Evolutionary conservation across 2,797 vertebrate genomes (phyloP).

Genomic region (Moxostoma hubbsi): DNA sequence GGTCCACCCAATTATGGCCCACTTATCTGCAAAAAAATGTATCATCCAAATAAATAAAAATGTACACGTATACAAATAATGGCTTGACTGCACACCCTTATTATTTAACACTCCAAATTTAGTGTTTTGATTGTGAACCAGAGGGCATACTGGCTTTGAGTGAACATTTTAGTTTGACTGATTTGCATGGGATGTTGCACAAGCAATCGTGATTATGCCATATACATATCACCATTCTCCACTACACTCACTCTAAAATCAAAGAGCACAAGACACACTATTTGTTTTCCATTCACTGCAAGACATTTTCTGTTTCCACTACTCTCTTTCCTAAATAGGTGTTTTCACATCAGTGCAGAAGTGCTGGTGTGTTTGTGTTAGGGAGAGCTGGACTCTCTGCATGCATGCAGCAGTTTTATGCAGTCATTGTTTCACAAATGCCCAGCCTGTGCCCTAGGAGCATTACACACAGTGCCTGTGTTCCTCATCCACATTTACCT

Average conservation of each 20-base stretch:
- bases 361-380: background rate
- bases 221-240: slow-evolving; percentile 49
- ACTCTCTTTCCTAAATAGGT: slow-evolving; percentile 4
- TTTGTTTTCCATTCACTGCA: slow-evolving; percentile 36
- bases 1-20: background rate
- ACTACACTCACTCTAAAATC: slow-evolving; percentile 54
- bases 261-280: slow-evolving; percentile 49
- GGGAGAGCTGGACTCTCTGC: slow-evolving; percentile 15
- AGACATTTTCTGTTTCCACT: slow-evolving; percentile 21
- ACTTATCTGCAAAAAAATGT: background rate
- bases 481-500: slow-evolving; percentile 56
- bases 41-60: background rate
- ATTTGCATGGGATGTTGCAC: slow-evolving; percentile 75
- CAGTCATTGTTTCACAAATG: slow-evolving; percentile 59
- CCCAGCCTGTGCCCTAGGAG: slow-evolving; percentile 44
- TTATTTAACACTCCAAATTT: background rate
- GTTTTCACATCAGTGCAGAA: slow-evolving; percentile 40
- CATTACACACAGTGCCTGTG: slow-evolving; percentile 53
- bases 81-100: background rate
- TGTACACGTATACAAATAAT: background rate
- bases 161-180: slow-evolving; percentile 59
- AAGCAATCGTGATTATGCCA: slow-evolving; percentile 57
- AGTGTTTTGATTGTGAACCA: slow-evolving; percentile 72
- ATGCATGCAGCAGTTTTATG: slow-evolving; percentile 39
- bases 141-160: slow-evolving; percentile 75